Percentiles rank a stretch among this genome's conserved stretches.
Evolutionary conservation across 2,113 vertebrate species (phyloP).

Genomic region (Tachycineta bicolor): DNA sequence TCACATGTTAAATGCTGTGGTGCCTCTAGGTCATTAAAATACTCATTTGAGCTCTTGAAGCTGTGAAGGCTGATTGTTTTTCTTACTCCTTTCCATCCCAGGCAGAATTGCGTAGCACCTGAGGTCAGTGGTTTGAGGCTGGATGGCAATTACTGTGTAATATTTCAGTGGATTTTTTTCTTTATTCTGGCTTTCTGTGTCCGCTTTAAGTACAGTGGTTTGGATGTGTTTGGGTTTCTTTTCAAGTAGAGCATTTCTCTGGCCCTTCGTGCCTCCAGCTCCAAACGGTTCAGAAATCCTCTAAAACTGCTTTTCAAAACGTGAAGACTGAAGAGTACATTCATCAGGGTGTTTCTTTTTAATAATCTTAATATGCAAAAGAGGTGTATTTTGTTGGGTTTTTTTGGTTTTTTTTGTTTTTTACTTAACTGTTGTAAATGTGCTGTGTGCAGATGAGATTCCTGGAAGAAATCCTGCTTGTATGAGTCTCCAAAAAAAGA

Average conservation of each 20-base stretch:
- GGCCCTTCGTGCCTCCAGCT: background rate
- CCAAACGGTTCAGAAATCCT: background rate
- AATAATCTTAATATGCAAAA: background rate
- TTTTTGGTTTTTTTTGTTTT: too few relatives aligned
- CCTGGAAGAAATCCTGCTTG: background rate
- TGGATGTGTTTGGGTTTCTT: background rate
- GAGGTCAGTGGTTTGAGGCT: background rate
- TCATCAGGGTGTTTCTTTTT: background rate
- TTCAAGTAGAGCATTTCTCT: background rate
- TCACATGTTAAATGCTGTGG: background rate
- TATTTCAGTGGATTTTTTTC: background rate
- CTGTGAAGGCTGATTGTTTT: background rate
- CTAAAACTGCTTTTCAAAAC: background rate
- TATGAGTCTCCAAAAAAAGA: background rate
- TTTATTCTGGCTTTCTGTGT: background rate
- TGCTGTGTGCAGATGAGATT: background rate
- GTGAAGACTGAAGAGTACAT: background rate
- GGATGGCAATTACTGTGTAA: background rate
- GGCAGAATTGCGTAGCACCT: background rate
- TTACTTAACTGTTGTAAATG: background rate
- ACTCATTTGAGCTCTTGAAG: background rate
- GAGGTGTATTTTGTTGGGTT: background rate
- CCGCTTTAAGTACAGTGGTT: background rate
- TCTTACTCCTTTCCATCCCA: background rate
- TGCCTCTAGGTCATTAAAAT: background rate